A percentile compares a stretch with the other conserved stretches of the same genome.
phyloP scores from a whole-genome alignment of 2,797 vertebrate genomes.

The Lagothrix lagotricha region DNA sequence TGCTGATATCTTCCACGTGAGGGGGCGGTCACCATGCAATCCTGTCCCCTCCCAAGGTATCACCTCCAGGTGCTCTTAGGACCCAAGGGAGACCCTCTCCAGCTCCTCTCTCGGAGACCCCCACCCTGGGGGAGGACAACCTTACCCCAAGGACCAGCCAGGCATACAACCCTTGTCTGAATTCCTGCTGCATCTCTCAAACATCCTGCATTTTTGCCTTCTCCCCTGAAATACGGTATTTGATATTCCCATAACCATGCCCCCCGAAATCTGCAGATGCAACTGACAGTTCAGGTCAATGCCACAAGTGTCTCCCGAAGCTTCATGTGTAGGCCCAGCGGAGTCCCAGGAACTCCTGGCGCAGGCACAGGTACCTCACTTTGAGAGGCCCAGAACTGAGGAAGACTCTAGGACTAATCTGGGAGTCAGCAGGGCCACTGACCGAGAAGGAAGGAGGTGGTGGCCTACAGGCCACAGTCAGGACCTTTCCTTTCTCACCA shows the following conservation, averaged over 20 bases:
- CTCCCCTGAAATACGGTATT: rapidly evolving
- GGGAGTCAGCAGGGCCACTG: neutral
- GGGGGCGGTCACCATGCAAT: neutral
- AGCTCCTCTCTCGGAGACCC: neutral
- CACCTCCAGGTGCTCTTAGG: neutral
- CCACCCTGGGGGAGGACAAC: neutral
- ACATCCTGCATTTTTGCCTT: rapidly evolving
- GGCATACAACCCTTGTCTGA: neutral
- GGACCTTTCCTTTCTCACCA: neutral
- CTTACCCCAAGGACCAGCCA: neutral
- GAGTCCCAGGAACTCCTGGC: too few species aligned
- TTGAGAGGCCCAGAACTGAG: neutral
- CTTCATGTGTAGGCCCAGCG: neutral
- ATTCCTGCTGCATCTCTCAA: neutral
- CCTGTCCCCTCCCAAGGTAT: neutral
- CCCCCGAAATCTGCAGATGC: neutral
- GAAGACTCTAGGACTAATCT: neutral
- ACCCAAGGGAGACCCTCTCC: neutral
- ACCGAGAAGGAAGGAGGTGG: neutral
- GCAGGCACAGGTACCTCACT: neutral
- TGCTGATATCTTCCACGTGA: rapidly evolving
- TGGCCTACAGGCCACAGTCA: rapidly evolving
- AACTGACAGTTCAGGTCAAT: neutral
- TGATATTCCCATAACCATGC: neutral
- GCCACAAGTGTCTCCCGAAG: neutral